Evolutionary conservation across 2,888 invertebrate genomes (phyloP).

Genomic region (Pandemis heparana): DNA sequence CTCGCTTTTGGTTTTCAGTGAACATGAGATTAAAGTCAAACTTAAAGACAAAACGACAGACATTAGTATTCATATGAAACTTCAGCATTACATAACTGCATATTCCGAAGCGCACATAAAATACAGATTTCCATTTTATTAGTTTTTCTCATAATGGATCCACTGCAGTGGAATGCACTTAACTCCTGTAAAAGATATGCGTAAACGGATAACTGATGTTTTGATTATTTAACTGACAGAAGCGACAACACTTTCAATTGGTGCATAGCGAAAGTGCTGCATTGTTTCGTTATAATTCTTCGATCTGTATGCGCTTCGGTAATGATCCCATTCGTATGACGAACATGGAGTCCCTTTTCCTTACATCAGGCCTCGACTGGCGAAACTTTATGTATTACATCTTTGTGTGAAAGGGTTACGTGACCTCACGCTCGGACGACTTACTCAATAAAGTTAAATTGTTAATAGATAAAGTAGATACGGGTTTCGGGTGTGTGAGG

Average conservation of each 20-base stretch:
- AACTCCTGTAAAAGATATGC: neutral
- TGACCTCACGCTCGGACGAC: neutral
- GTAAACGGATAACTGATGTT: constrained; percentile 4
- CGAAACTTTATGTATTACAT: neutral
- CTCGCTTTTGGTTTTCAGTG: neutral
- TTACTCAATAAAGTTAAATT: neutral
- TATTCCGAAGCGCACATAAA: constrained; percentile 19
- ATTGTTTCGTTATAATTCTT: neutral
- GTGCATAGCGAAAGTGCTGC: neutral
- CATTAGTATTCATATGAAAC: neutral
- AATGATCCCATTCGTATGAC: neutral
- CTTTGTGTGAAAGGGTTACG: neutral
- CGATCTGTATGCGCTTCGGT: neutral
- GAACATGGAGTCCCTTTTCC: neutral
- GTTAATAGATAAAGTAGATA: neutral
- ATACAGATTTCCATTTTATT: constrained; percentile 6
- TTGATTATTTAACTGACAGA: neutral
- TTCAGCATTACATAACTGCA: constrained; percentile 21
- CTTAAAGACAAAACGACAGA: neutral
- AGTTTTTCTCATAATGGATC: constrained; percentile 8
- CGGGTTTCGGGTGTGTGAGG: neutral
- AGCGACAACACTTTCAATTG: neutral
- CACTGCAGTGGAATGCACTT: neutral
- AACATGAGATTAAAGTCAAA: neutral
- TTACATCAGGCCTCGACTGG: neutral